These are phyloP conservation scores for Aptenodytes patagonicus DNA, from an alignment of 2,113 vertebrate genomes.

Conservation along the genomic window DNA sequence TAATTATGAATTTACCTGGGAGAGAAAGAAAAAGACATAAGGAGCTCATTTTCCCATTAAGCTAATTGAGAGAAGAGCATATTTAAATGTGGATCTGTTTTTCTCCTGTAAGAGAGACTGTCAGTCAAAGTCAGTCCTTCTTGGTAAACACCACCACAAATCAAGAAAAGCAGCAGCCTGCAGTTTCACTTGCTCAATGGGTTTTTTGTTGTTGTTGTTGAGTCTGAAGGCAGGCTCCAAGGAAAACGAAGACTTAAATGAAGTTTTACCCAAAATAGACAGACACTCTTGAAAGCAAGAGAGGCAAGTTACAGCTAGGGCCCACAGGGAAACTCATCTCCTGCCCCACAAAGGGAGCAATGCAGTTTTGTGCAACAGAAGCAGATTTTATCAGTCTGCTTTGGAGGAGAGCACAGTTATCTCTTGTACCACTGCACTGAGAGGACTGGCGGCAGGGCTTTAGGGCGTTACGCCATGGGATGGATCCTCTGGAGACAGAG, in stretches of 20 bases:
- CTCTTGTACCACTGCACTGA: neutral
- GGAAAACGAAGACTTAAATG: neutral
- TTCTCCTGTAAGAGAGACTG: neutral
- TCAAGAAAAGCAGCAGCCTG: neutral
- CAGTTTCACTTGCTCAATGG: neutral
- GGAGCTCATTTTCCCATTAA: constrained; percentile 7
- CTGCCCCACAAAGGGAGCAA: neutral
- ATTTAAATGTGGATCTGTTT: neutral
- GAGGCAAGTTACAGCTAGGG: neutral
- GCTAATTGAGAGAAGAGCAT: neutral
- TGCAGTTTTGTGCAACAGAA: neutral
- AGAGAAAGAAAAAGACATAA: neutral
- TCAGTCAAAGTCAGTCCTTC: neutral
- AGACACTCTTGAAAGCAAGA: neutral
- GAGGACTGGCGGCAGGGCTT: neutral
- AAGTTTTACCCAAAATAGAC: neutral
- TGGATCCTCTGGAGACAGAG: neutral
- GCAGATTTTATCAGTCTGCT: neutral
- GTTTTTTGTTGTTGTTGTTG: neutral
- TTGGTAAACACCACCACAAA: neutral
- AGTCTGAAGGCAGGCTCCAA: neutral
- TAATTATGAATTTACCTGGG: neutral
- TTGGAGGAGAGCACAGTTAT: neutral
- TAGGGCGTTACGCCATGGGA: neutral
- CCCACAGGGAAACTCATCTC: neutral